These are phyloP conservation scores for Bradypodion pumilum DNA, from an alignment of 2,797 vertebrate genomes.

Conservation along the genomic window DNA sequence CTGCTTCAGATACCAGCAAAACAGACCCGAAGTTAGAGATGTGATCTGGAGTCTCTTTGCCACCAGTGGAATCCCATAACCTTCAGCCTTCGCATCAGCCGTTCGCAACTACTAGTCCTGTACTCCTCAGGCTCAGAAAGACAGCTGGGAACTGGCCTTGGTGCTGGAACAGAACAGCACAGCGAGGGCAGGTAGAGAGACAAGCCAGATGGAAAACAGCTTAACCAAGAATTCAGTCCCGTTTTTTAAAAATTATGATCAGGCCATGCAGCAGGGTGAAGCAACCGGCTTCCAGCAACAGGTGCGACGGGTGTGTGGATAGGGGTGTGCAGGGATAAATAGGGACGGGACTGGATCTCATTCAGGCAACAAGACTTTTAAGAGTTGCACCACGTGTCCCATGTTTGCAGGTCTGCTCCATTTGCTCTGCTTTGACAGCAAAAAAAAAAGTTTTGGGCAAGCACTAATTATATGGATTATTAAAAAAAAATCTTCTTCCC, in stretches of 20 bases:
- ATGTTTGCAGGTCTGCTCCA: too few relatives aligned
- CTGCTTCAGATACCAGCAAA: background rate
- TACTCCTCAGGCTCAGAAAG: background rate
- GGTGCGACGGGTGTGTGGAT: background rate
- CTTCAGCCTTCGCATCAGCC: slow-evolving; percentile 6
- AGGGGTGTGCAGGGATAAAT: background rate
- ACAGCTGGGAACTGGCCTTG: slow-evolving; percentile 74
- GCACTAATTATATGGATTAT: background rate
- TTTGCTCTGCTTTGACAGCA: background rate
- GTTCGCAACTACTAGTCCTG: background rate
- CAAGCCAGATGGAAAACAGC: background rate
- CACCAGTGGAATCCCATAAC: background rate
- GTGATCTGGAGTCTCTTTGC: background rate
- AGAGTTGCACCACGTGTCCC: background rate
- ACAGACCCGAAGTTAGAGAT: slow-evolving; percentile 3
- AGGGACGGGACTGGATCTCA: background rate
- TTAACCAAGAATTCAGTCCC: background rate
- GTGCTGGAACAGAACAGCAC: slow-evolving; percentile 71
- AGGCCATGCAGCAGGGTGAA: background rate
- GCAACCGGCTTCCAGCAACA: background rate
- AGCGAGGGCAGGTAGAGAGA: background rate
- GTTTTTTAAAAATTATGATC: background rate
- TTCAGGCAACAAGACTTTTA: background rate
- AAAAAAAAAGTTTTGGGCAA: background rate
- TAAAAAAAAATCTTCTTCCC: background rate